Conservation (phyloP, 2,113 vertebrate species). For the Arizona elegans region DNA sequence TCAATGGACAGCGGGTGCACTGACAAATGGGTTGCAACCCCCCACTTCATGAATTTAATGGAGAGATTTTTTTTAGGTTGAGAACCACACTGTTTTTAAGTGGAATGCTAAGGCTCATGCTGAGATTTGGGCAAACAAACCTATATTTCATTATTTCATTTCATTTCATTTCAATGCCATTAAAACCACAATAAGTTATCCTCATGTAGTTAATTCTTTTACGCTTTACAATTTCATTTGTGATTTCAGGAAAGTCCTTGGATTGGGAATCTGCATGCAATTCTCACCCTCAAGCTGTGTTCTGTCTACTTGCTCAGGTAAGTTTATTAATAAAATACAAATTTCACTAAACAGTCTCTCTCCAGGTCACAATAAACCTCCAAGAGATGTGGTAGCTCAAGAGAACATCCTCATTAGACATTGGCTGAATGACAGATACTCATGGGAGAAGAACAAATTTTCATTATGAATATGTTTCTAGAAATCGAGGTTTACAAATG, state of each 20-base stretch:
- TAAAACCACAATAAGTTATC: neutral
- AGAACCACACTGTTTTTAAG: neutral
- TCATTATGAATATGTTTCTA: neutral
- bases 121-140: neutral
- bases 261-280: neutral
- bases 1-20: neutral
- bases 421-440: neutral
- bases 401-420: neutral
- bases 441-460: neutral
- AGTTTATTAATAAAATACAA: neutral
- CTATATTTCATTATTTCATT: neutral
- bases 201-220: neutral
- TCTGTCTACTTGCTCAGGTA: neutral
- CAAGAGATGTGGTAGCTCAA: neutral
- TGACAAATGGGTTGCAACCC: neutral
- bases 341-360: neutral
- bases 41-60: neutral
- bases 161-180: neutral
- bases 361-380: neutral
- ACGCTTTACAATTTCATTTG: neutral
- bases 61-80: neutral
- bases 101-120: neutral
- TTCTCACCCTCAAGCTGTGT: neutral
- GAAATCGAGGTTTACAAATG: neutral
- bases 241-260: neutral